These are phyloP conservation scores for Glossophaga mutica DNA, from an alignment of 2,797 vertebrate genomes.

Conservation along the genomic window DNA sequence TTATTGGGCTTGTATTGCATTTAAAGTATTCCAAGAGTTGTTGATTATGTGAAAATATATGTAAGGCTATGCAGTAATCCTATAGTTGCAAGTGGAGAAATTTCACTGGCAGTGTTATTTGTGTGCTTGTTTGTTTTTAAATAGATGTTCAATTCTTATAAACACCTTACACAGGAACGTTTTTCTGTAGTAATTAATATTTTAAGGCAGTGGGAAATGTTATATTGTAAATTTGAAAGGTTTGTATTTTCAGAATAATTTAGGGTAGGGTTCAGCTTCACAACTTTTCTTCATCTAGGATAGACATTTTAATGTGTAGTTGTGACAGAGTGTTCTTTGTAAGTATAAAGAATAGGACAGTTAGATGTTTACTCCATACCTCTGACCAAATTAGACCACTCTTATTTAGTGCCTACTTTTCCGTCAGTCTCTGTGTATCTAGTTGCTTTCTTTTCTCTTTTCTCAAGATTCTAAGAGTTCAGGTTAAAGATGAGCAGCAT, in stretches of 20 bases:
- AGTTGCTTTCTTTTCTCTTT: conserved; percentile 31
- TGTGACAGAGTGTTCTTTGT: neutral
- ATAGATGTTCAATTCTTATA: neutral
- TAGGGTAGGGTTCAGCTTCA: neutral
- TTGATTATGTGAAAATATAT: conserved; percentile 22
- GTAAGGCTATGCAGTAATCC: neutral
- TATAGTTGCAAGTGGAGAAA: neutral
- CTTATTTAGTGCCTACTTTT: neutral
- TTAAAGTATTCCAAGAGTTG: conserved; percentile 20
- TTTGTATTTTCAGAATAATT: conserved; percentile 23
- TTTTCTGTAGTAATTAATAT: neutral
- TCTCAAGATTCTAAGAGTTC: conserved; percentile 21
- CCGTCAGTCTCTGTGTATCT: neutral
- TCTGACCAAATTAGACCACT: neutral
- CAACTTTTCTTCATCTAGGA: neutral
- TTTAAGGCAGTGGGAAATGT: conserved; percentile 34
- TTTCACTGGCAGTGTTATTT: neutral
- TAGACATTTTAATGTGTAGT: conserved; percentile 26
- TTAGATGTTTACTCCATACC: neutral
- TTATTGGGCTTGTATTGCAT: conserved; percentile 39
- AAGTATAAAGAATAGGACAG: neutral
- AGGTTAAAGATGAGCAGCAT: conserved; percentile 29
- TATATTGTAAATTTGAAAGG: neutral
- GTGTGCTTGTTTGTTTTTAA: neutral
- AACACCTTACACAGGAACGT: neutral